A percentile compares a stretch with the other conserved stretches of the same genome.
Conservation (phyloP, 1,140 invertebrate species). For the Eriocheir sinensis region DNA sequence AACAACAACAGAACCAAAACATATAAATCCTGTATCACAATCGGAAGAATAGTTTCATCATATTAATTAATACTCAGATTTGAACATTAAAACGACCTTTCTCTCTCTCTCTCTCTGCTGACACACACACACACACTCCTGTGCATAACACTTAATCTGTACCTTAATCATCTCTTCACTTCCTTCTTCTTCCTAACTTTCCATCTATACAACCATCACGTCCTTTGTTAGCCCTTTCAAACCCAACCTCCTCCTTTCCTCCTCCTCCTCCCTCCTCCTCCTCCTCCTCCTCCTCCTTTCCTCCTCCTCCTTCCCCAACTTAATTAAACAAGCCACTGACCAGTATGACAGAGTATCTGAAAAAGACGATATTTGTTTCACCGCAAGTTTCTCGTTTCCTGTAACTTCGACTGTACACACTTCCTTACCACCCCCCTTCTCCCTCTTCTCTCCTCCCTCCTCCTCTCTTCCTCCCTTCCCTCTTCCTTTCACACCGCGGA, state of each 20-base stretch:
- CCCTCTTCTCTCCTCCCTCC: background rate
- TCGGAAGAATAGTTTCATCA: too few relatives aligned
- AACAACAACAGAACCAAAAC: background rate
- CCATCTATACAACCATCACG: background rate
- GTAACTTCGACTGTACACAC: background rate
- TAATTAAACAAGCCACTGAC: slow-evolving; percentile 9
- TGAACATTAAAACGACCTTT: background rate
- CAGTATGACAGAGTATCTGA: background rate
- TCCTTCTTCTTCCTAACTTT: background rate
- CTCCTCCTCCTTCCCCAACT: background rate
- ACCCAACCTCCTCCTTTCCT: background rate
- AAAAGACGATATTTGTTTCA: background rate
- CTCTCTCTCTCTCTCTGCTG: slow-evolving; percentile 20
- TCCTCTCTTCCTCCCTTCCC: background rate
- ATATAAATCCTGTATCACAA: background rate
- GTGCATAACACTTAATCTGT: too few relatives aligned
- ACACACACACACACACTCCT: too few relatives aligned
- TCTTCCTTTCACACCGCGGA: background rate
- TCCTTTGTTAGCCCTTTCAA: background rate
- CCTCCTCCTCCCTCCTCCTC: background rate
- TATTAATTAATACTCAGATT: too few relatives aligned
- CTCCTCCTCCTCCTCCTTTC: background rate
- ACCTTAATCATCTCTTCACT: too few relatives aligned
- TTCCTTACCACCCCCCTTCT: background rate
- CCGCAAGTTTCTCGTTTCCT: background rate